These are phyloP conservation scores for Megalops cyprinoides DNA, from an alignment of 2,797 vertebrate species.

Conservation along the genomic window DNA sequence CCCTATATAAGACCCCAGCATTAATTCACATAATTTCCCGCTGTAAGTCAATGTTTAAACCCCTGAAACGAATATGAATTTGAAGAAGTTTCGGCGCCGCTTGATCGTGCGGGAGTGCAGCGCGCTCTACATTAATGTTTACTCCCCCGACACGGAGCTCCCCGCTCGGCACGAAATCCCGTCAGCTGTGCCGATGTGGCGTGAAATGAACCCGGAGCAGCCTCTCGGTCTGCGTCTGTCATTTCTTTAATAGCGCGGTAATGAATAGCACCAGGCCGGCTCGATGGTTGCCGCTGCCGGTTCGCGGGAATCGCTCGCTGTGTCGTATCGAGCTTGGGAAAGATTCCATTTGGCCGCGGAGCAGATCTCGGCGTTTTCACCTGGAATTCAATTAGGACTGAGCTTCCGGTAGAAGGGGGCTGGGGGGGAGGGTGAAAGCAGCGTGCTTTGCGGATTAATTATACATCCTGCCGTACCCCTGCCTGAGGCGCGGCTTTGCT, in stretches of 20 bases:
- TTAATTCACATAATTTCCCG: not conserved
- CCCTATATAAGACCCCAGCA: not conserved
- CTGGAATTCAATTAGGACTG: conserved; percentile 30
- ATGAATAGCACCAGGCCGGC: not conserved
- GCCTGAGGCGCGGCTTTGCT: not conserved
- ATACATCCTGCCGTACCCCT: conserved; percentile 5
- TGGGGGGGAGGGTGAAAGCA: not conserved
- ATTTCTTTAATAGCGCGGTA: not conserved
- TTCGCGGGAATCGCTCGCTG: not conserved
- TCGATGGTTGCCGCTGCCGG: not conserved
- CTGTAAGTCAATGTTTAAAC: not conserved
- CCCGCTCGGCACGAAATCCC: conserved; percentile 9
- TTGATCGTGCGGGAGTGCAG: not conserved
- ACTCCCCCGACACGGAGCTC: not conserved
- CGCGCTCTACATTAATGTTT: not conserved
- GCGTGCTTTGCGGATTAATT: conserved; percentile 30
- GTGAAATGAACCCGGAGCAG: conserved; percentile 21
- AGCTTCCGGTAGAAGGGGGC: not conserved
- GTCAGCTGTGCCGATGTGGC: conserved; percentile 2
- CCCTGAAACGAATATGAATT: not conserved
- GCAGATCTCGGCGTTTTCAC: conserved; percentile 22
- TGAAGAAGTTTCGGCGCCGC: not conserved
- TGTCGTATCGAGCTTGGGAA: not conserved
- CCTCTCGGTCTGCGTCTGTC: not conserved
- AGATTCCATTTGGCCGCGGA: not conserved